These are phyloP conservation scores for Belgica antarctica DNA, from an alignment of 2,888 invertebrate species.

Conservation along the genomic window DNA sequence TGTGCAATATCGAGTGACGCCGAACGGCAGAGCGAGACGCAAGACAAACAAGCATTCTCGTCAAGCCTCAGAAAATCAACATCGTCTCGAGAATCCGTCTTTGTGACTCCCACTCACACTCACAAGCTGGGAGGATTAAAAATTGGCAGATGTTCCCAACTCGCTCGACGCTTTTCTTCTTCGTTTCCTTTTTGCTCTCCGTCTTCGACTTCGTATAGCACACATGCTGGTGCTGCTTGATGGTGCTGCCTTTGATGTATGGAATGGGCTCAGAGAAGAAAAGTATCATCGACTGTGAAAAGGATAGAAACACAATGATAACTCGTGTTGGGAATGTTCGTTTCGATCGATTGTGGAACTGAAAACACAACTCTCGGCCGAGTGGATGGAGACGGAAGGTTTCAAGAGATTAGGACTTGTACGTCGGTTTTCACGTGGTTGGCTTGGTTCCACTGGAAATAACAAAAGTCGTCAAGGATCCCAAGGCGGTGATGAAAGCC, in stretches of 20 bases:
- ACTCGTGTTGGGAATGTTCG: not conserved
- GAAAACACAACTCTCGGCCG: not conserved
- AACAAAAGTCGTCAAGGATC: no score
- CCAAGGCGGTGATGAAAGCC: no score
- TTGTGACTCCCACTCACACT: slow-evolving; percentile 3
- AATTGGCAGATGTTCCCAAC: slow-evolving; percentile 26
- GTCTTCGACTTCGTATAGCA: slow-evolving; percentile 20
- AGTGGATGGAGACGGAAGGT: not conserved
- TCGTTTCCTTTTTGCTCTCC: slow-evolving; percentile 6
- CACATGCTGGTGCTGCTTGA: no score
- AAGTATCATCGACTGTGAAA: slow-evolving; percentile 12
- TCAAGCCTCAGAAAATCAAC: slow-evolving; percentile 1
- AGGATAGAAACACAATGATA: not conserved
- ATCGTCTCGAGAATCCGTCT: not conserved
- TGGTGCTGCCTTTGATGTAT: no score
- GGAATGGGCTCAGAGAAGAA: not conserved
- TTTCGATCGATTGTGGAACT: not conserved
- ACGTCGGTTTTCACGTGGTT: not conserved
- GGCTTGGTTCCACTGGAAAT: no score
- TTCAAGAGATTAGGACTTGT: not conserved
- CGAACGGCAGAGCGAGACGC: not conserved
- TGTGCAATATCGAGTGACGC: slow-evolving; percentile 4
- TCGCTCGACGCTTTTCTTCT: slow-evolving; percentile 11
- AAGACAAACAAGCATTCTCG: not conserved
- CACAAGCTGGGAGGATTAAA: slow-evolving; percentile 24